Evolutionary conservation across 2,797 vertebrate genomes (phyloP).

Genomic region (Sternotherus odoratus): DNA sequence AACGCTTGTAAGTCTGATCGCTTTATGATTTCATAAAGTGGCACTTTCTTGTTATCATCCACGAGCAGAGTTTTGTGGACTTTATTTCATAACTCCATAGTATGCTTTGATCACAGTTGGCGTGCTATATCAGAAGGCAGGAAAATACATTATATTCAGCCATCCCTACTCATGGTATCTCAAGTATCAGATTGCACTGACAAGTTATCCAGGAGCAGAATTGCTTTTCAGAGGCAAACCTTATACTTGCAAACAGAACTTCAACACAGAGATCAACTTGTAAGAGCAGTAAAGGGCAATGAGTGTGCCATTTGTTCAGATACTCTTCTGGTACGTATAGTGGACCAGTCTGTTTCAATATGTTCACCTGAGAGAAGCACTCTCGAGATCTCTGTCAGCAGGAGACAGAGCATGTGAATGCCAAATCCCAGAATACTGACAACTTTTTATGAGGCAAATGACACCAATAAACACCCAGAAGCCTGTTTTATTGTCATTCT

Average conservation of each 20-base stretch:
- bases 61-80: not conserved
- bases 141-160: conserved; percentile 7
- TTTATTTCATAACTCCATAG: not conserved
- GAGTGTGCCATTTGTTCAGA: not conserved
- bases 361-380: not conserved
- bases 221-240: conserved; percentile 5
- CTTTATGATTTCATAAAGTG: not conserved
- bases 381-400: not conserved
- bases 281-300: not conserved
- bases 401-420: not conserved
- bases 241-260: not conserved
- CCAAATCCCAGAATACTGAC: not conserved
- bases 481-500: accelerated
- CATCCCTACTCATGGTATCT: conserved; percentile 19
- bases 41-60: not conserved
- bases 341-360: not conserved
- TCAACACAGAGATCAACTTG: not conserved
- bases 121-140: not conserved
- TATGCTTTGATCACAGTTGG: not conserved
- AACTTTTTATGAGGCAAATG: not conserved
- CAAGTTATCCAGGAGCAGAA: not conserved
- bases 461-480: not conserved
- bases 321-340: not conserved
- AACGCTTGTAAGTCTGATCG: not conserved
- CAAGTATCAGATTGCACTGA: conserved; percentile 46